A percentile compares a stretch with the other conserved stretches of the same genome.
phyloP scores from a whole-genome alignment of 2,888 invertebrate genomes.

The Helobdella robusta region DNA sequence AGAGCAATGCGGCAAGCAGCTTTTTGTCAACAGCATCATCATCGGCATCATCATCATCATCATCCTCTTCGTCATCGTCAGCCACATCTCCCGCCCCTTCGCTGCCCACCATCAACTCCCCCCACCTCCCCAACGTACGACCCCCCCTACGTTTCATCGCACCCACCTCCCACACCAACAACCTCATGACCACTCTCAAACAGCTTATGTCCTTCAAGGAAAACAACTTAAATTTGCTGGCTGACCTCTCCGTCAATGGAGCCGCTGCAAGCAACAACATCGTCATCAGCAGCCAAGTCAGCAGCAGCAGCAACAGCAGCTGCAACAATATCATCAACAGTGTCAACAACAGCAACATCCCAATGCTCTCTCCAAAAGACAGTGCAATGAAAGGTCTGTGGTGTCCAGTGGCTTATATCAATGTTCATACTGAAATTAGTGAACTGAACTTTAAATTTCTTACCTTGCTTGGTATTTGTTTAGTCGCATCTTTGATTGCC shows the following conservation, averaged over 20 bases:
- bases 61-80: no score
- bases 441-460: no score
- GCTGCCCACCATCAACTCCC: background rate
- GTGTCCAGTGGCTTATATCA: no score
- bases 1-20: no score
- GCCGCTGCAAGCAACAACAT: background rate
- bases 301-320: slow-evolving; percentile 13
- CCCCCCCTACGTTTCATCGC: slow-evolving; percentile 6
- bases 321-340: slow-evolving; percentile 6
- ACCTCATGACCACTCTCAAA: slow-evolving; percentile 17
- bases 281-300: slow-evolving; percentile 1
- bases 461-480: no score
- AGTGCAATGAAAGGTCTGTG: slow-evolving; percentile 26
- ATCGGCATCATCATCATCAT: slow-evolving; percentile 16
- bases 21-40: background rate
- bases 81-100: no score
- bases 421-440: no score
- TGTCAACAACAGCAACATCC: slow-evolving; percentile 18
- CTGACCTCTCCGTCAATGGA: background rate
- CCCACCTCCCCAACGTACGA: background rate
- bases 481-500: no score
- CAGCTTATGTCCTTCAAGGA: background rate
- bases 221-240: background rate
- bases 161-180: background rate
- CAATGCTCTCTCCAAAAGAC: slow-evolving; percentile 26